Evolutionary conservation across 2,113 vertebrate genomes (phyloP), one percentile per base, ranked within the genome.

Genomic region (Ceyx melanurus): DNA sequence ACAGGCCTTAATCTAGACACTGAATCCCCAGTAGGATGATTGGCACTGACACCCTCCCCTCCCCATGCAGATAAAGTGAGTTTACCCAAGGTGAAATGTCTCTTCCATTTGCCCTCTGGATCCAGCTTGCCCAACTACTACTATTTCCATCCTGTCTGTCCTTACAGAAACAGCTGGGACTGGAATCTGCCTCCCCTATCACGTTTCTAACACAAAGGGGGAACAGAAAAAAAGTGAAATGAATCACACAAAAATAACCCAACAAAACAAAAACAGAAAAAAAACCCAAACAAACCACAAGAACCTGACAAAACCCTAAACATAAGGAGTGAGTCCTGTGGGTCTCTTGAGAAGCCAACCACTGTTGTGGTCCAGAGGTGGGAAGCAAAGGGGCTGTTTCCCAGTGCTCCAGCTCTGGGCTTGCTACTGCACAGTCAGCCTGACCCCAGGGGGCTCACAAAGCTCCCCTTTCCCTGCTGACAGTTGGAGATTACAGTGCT

Each of bases 391-490:
- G 51, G 67, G 72, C 64, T 31, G 67, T 76, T 89, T 77, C 45
- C 23, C 54, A 85, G 71, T 4, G 22, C 56, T 89, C 45, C 67
- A 17, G 71, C 72, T 84, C 54, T 88, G 83, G 75, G 74, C 42
- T 54, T 18, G n/a, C 42, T 64, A 92, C 22, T 40, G 60, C 60
- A 79, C 5, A 28, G 1, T 15, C 46, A 93, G 77, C 78, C 31
- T 48, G 82, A 79, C 70, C 84, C 91, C 51, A 75, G 7, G 2
- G 78, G 81, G 56, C 18, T 76, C 77, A 10, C 71, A 70, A 54
- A 89, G 74, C 78, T 93, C 92, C 82, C 10, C 35, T 88, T 79
- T 84, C 79, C 75, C 81, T 80, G 87, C 92, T 89, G 91, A 76
- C 89, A 91, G 89, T 40, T 87, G 87, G 71, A 93, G 81, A 74